Base-by-base conservation (phyloP, 37 sponge, comb jelly and placozoan genomes). In the Beroe forskalii region DNA sequence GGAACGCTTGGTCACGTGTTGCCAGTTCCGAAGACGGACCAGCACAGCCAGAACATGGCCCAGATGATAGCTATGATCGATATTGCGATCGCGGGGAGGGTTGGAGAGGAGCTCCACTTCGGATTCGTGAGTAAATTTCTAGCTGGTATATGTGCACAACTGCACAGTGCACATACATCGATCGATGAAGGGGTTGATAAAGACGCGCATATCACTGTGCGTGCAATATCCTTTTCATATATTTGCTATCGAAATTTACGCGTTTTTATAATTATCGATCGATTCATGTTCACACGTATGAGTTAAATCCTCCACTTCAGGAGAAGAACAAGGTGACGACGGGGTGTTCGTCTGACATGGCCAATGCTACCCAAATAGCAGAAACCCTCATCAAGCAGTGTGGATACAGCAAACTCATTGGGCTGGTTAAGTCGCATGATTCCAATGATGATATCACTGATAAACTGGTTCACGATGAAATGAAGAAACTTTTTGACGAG, bases 401-500 rank as follows among this genome's bases (percentile, higher is more conserved):
- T 42, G 86, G 86, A 42, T 80, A 80, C 86, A 80, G 86, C 55
- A 42, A 80, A 35, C 37, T 6, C 0, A 25, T 80, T 4, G 72
- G 72, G 3, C 72, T 69, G 72, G 38, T 35, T 4, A 69, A 69
- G 38, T 27, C 72, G 1, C 28, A 35, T 23, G 55, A 42, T 43
- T n/a, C 28, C 3, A 44, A 41, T 1, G 40, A 38, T 43, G 86
- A 80, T 23, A 23, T 80, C 35, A 80, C 86, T 3, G 86, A 80
- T 8, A 41, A 80, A 48, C 24, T 80, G 40, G 86, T 80, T 42
- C 86, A 80, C 48, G 86, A 80, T 23, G 86, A 80, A 38, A 44
- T 80, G 9, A 80, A 80, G 86, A 80, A 80, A 44, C 48, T 80
- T 27, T 80, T 80, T 23, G 86, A 80, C 55, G 86, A 42, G 42